phyloP scores from a whole-genome alignment of 2,797 vertebrate genomes.

The Enteromius radiatus region DNA sequence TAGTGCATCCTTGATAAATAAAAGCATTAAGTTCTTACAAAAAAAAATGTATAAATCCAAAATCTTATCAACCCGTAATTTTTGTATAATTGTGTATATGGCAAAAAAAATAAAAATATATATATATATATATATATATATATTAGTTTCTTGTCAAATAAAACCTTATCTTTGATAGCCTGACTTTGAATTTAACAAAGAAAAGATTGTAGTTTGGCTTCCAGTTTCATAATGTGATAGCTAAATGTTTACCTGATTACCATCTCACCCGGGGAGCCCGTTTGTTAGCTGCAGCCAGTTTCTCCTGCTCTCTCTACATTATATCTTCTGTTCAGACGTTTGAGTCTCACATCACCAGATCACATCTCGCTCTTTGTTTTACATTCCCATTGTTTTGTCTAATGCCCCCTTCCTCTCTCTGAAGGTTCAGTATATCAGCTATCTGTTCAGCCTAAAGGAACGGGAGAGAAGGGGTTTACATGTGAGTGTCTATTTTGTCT shows the following conservation, averaged over 20 bases:
- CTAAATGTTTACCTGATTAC: constrained; percentile 23
- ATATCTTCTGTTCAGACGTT: not conserved
- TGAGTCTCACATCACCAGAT: constrained; percentile 9
- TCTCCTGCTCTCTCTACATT: not conserved
- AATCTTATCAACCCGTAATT: not conserved
- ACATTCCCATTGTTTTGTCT: constrained; percentile 17
- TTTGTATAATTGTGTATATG: not conserved
- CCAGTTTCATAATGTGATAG: not conserved
- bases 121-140: no score
- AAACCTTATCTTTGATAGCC: not conserved
- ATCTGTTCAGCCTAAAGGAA: constrained; percentile 28
- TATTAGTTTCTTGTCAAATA: not conserved
- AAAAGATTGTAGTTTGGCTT: not conserved
- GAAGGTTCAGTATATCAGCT: constrained; percentile 43
- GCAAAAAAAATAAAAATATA: not conserved
- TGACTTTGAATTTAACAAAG: not conserved
- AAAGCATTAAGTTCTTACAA: not conserved
- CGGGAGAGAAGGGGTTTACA: constrained; percentile 26
- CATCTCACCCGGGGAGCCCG: constrained; percentile 8
- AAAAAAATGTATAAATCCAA: no score
- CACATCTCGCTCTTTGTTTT: constrained; percentile 18
- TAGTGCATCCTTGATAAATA: not conserved
- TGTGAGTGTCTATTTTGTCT: constrained; percentile 27
- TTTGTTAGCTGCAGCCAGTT: not conserved
- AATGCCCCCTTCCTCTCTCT: constrained; percentile 35